phyloP scores from a whole-genome alignment of 2,113 vertebrate species.

The Pelusios castaneus region DNA sequence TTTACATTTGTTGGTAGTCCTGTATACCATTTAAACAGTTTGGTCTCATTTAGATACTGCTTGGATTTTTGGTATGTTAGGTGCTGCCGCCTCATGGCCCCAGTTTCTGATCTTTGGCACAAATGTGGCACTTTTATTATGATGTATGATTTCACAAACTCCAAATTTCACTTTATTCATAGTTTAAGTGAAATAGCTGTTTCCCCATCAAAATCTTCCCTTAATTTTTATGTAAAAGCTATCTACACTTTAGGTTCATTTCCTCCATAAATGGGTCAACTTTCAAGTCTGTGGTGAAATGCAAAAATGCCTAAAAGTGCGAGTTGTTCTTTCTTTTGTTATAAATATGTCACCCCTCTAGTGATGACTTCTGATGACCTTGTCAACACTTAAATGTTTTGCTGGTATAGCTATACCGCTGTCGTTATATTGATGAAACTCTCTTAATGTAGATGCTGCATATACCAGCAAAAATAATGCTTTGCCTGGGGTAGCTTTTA shows the following conservation, averaged over 20 bases:
- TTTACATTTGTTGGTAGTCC: background rate
- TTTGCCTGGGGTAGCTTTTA: background rate
- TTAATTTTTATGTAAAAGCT: background rate
- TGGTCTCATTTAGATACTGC: background rate
- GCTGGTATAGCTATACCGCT: background rate
- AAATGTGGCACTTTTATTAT: background rate
- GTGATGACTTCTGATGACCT: background rate
- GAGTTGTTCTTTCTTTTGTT: background rate
- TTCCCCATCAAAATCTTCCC: background rate
- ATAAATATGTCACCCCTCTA: background rate
- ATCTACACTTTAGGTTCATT: background rate
- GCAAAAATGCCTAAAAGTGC: background rate
- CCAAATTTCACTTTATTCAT: background rate
- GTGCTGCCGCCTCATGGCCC: background rate
- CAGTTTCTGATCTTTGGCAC: background rate
- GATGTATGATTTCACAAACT: background rate
- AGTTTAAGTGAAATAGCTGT: background rate
- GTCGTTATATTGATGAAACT: background rate
- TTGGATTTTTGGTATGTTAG: background rate
- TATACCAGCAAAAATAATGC: background rate
- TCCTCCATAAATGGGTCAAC: background rate
- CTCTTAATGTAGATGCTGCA: rapidly evolving
- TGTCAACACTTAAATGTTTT: background rate
- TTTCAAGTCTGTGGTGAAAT: background rate
- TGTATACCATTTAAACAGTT: background rate